Percentiles rank a stretch among this genome's conserved stretches.
phyloP scores from a whole-genome alignment of 2,797 vertebrate species.

The Chloroceryle amazona region DNA sequence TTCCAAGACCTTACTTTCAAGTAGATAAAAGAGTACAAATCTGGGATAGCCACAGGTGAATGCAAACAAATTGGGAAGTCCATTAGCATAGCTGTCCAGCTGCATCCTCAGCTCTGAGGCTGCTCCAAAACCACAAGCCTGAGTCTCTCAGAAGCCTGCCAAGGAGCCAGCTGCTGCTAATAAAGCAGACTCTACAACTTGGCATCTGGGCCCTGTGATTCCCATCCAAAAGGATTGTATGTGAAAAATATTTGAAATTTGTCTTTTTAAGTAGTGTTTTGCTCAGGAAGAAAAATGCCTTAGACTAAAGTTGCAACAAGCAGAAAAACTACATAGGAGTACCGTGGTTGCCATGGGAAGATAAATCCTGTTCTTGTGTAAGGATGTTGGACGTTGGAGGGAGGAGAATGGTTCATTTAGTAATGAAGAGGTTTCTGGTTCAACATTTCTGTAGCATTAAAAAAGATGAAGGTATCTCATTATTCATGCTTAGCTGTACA shows the following conservation, averaged over 20 bases:
- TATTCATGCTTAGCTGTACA: not conserved
- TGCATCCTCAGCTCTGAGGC: slow-evolving; percentile 57
- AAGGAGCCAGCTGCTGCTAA: slow-evolving; percentile 75
- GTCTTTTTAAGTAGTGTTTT: slow-evolving; percentile 70
- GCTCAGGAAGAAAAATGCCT: slow-evolving; percentile 60
- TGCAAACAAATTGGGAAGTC: slow-evolving; percentile 70
- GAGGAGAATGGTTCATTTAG: not conserved
- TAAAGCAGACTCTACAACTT: slow-evolving; percentile 73
- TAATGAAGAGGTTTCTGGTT: not conserved
- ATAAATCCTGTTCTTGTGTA: not conserved
- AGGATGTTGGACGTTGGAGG: not conserved
- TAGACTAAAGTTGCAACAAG: slow-evolving; percentile 19
- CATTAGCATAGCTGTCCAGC: slow-evolving; percentile 59
- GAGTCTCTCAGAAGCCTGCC: slow-evolving; percentile 57
- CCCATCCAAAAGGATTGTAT: slow-evolving; percentile 66
- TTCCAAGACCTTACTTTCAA: slow-evolving; percentile 70
- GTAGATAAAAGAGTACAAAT: slow-evolving; percentile 74
- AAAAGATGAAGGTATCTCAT: not conserved
- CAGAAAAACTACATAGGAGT: not conserved
- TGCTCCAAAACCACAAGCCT: slow-evolving; percentile 75
- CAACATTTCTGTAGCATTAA: not conserved
- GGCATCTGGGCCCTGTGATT: slow-evolving; percentile 58
- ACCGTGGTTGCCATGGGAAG: not conserved
- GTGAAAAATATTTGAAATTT: slow-evolving; percentile 77
- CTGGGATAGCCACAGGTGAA: slow-evolving; percentile 64